Evolutionary conservation across 2,797 vertebrate species (phyloP), one percentile per base, ranked within the genome.

Genomic region (Argya squamiceps): DNA sequence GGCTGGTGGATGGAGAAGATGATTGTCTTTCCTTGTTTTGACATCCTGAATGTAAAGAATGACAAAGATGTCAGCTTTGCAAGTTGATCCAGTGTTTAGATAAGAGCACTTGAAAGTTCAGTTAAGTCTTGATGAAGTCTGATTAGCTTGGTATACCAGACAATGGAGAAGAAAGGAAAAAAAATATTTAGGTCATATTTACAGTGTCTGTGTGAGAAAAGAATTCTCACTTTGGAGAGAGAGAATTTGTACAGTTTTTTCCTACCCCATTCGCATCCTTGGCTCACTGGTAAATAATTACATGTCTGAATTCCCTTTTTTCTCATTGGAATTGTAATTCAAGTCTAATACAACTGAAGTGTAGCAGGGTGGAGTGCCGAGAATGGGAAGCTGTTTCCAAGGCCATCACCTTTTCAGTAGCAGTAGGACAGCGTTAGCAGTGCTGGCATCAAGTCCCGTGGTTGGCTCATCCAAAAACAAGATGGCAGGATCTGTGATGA

Each of bases 1-100:
- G 99, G 99, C 77, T 99, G 99, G 94, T 99, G 99, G 96, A 99
- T 99, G 85, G 99, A 99, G 97, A 99, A 98, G 69, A 99, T 99
- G 26, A 99, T 99, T 11, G 98, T 99, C 91, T 97, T 98, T 27
- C 99, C 99, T 47, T 98, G 97, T 92, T 78, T 97, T 18, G 98
- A 98, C 98, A 99, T 99, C 97, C 99, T 99, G 95, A 71, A 95
- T 44, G 88, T 10, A 89, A 84, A 87, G 64, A 91, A 89, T 1
- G 44, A 82, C 13, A 73, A 39, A 46, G 26, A 4, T 22, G 26
- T 70, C 58, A 76, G 62, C 34, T 58, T 60, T 56, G 12, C 20
- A 41, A 56, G 49, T 22, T 2, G 4, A 18, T 27, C 67, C n/a
- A 19, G 41, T 21, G 14, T 60, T 64, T 43, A 64, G 32, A 6